These are phyloP conservation scores for Oryctes rhinoceros DNA, from an alignment of 1,140 invertebrate genomes.

Conservation along the genomic window DNA sequence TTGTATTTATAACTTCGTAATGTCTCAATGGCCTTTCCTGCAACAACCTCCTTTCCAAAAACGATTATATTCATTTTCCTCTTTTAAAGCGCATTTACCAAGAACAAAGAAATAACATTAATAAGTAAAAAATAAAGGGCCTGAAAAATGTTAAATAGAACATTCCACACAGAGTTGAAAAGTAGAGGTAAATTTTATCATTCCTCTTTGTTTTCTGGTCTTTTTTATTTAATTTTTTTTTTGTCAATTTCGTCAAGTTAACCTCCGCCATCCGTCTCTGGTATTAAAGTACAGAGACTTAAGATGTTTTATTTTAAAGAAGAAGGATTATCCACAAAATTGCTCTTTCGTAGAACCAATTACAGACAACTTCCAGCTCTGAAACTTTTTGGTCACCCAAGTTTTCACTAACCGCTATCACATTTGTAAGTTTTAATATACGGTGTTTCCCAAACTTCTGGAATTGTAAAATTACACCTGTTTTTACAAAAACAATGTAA, in stretches of 20 bases:
- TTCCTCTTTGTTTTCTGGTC: not conserved
- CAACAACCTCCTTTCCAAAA: not conserved
- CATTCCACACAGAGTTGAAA: not conserved
- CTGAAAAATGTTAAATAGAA: not conserved
- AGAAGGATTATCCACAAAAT: no score
- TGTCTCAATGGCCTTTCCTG: not conserved
- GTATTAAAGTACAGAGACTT: no score
- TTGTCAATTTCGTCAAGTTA: not conserved
- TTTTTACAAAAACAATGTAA: no score
- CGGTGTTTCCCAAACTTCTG: no score
- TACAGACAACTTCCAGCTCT: no score
- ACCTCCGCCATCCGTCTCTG: no score
- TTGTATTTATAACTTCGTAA: not conserved
- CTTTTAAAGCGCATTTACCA: not conserved
- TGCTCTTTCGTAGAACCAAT: no score
- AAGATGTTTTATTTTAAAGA: no score
- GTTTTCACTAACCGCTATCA: no score
- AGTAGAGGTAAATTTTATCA: not conserved
- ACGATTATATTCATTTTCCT: not conserved
- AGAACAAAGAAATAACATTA: constrained; percentile 6
- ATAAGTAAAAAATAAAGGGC: not conserved
- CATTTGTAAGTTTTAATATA: no score
- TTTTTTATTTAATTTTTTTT: not conserved
- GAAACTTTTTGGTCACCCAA: no score
- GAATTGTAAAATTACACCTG: no score